phyloP scores from a whole-genome alignment of 2,113 vertebrate genomes.

The Tauraco erythrolophus region DNA sequence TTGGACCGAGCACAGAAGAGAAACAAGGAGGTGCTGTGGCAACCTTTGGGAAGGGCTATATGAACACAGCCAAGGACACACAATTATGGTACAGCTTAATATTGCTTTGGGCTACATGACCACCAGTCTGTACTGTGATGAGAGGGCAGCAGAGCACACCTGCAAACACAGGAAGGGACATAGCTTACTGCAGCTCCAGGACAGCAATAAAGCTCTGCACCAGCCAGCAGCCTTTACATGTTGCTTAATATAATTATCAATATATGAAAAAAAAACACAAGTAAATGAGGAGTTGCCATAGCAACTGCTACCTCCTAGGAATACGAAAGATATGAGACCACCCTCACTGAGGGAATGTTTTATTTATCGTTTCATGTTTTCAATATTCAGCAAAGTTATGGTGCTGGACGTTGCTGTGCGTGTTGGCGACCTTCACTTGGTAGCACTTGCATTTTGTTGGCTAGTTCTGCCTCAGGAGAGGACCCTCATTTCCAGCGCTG shows the following conservation, averaged over 20 bases:
- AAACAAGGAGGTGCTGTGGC: not conserved
- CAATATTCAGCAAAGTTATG: not conserved
- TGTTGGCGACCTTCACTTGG: not conserved
- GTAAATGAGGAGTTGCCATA: constrained; percentile 62
- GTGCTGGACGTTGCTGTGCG: not conserved
- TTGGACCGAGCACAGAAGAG: not conserved
- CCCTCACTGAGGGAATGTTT: not conserved
- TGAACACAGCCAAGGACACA: not conserved
- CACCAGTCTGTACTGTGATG: accelerated
- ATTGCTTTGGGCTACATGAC: accelerated
- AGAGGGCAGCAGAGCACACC: not conserved
- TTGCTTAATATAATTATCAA: constrained; percentile 59
- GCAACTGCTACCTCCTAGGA: constrained; percentile 60
- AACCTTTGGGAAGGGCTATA: not conserved
- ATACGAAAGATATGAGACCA: not conserved
- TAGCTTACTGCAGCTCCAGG: not conserved
- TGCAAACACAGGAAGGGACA: accelerated
- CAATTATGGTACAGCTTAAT: not conserved
- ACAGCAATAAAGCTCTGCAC: not conserved
- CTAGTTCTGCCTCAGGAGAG: not conserved
- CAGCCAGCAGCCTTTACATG: not conserved
- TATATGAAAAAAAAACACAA: not conserved
- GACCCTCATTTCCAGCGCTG: not conserved
- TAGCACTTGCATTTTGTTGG: not conserved
- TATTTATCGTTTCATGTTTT: constrained; percentile 23